phyloP scores from a whole-genome alignment of 1,140 invertebrate species.

The Adelges cooleyi region DNA sequence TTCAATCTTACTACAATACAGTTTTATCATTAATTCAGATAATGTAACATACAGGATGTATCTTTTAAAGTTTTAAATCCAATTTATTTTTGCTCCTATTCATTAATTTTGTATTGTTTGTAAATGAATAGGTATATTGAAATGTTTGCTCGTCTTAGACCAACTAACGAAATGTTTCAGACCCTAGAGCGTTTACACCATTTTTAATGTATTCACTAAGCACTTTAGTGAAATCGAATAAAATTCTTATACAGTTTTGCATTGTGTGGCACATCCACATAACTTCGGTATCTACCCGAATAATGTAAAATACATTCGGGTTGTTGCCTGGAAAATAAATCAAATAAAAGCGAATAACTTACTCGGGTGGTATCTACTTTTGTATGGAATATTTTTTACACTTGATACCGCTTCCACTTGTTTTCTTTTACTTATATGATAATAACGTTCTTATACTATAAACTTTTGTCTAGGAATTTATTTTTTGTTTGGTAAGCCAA shows the following conservation, averaged over 20 bases:
- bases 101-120: too few relatives aligned
- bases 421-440: too few relatives aligned
- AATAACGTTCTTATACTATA: too few relatives aligned
- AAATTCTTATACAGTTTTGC: constrained; percentile 14
- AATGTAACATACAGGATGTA: too few relatives aligned
- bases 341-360: not conserved
- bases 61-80: too few relatives aligned
- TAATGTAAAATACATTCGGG: constrained; percentile 5
- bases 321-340: not conserved
- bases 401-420: too few relatives aligned
- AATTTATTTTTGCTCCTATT: too few relatives aligned
- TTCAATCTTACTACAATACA: too few relatives aligned
- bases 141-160: constrained; percentile 1
- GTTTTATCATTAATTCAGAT: too few relatives aligned
- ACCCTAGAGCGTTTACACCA: not conserved
- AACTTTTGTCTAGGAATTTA: too few relatives aligned
- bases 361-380: not conserved
- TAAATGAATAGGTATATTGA: not conserved
- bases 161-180: not conserved
- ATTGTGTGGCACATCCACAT: not conserved
- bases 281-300: not conserved
- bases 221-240: not conserved
- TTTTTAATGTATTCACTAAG: constrained; percentile 22
- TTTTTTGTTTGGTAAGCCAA: too few relatives aligned
- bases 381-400: too few relatives aligned